Conservation (phyloP, 1,140 invertebrate genomes). For the Pomacea maculata region DNA sequence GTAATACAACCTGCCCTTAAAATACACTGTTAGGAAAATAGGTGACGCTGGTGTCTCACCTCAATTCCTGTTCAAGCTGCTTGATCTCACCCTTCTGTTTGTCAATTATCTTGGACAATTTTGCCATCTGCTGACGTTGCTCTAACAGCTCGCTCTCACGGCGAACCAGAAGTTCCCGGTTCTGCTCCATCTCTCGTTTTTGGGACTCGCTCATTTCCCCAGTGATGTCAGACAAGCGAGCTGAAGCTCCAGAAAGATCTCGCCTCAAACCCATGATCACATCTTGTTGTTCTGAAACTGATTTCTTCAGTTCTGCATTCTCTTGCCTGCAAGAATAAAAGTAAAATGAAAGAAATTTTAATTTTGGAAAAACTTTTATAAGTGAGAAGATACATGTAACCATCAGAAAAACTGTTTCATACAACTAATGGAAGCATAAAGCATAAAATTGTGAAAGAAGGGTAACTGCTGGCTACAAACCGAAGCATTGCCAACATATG, state of each 20-base stretch:
- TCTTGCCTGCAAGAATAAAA: conserved; percentile 49
- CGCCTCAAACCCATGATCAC: conserved; percentile 57
- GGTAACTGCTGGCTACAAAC: conserved; percentile 29
- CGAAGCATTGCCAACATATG: conserved; percentile 55
- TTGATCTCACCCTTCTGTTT: conserved; percentile 61
- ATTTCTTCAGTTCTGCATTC: conserved; percentile 56
- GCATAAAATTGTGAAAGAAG: no score
- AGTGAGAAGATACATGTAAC: no score
- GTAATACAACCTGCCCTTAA: neutral
- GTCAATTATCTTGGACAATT: conserved; percentile 64
- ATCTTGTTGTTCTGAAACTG: conserved; percentile 58
- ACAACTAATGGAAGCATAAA: no score
- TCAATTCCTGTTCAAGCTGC: conserved; percentile 46
- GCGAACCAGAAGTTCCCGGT: conserved; percentile 48
- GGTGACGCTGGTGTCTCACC: conserved; percentile 38
- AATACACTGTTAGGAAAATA: neutral
- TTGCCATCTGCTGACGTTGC: conserved; percentile 61
- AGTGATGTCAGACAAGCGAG: conserved; percentile 62
- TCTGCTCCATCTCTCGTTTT: conserved; percentile 64
- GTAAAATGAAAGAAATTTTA: neutral
- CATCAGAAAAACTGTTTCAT: no score
- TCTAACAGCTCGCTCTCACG: conserved; percentile 57
- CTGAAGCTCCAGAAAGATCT: conserved; percentile 61
- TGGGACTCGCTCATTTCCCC: conserved; percentile 64
- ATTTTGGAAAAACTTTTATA: no score